Conservation (phyloP, 2,113 vertebrate species). For the Ivindomyrus marchei region DNA sequence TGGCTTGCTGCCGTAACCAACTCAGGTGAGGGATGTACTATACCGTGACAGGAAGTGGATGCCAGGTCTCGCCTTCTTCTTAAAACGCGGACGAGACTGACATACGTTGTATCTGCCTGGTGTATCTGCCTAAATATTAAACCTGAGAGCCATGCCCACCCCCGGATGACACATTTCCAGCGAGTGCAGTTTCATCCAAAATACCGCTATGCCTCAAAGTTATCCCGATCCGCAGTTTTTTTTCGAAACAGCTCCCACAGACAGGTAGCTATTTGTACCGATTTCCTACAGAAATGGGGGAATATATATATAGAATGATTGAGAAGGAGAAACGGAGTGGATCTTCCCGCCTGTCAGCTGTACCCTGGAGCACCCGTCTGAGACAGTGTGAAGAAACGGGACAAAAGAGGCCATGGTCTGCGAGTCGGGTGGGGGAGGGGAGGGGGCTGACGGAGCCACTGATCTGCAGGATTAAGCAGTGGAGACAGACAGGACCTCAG, state of each 20-base stretch:
- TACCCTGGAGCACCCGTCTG: not conserved
- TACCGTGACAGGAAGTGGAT: not conserved
- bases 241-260: not conserved
- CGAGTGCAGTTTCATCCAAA: not conserved
- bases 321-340: not conserved
- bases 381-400: conserved; percentile 31
- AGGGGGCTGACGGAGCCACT: conserved; percentile 44
- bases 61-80: not conserved
- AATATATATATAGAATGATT: conserved; percentile 9
- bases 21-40: not conserved
- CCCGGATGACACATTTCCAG: not conserved
- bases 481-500: conserved; percentile 45
- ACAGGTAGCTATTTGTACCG: not conserved
- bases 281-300: not conserved
- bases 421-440: conserved; percentile 37
- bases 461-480: conserved; percentile 33
- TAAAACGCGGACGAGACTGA: not conserved
- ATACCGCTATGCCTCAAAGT: not conserved
- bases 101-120: not conserved
- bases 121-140: not conserved
- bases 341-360: conserved; percentile 6
- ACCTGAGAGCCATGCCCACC: not conserved
- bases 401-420: conserved; percentile 43
- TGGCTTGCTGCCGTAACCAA: not conserved
- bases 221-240: not conserved